Conservation (phyloP, 2,888 invertebrate species). For the Pardosa pseudoannulata region DNA sequence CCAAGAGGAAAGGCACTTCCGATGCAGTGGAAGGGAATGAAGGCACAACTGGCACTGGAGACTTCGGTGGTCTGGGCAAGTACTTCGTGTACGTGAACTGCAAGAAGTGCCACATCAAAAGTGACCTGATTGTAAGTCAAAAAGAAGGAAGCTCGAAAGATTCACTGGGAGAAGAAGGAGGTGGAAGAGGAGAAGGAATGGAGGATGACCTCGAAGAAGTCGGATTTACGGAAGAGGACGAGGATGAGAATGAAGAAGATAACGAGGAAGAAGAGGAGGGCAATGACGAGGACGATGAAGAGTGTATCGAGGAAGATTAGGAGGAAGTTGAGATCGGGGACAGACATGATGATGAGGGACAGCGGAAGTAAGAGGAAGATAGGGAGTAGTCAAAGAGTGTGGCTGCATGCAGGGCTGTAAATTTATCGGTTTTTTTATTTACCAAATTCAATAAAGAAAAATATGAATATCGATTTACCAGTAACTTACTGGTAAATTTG, state of each 20-base stretch:
- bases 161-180: not conserved
- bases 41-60: not conserved
- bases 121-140: not conserved
- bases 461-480: too few species aligned
- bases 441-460: too few species aligned
- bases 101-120: constrained; percentile 20
- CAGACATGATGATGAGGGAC: too few species aligned
- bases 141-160: not conserved
- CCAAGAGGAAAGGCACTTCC: not conserved
- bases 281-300: not conserved
- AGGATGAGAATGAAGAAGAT: not conserved
- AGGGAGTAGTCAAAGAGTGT: too few species aligned
- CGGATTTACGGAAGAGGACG: not conserved
- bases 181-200: too few species aligned
- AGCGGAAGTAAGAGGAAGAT: too few species aligned
- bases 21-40: not conserved
- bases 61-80: not conserved
- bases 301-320: not conserved
- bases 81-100: constrained; percentile 37
- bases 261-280: not conserved
- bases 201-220: not conserved
- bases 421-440: too few species aligned
- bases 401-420: too few species aligned
- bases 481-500: too few species aligned
- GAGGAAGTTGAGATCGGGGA: not conserved